phyloP scores from a whole-genome alignment of 2,888 invertebrate species.

The Halictus quadricinctus region DNA sequence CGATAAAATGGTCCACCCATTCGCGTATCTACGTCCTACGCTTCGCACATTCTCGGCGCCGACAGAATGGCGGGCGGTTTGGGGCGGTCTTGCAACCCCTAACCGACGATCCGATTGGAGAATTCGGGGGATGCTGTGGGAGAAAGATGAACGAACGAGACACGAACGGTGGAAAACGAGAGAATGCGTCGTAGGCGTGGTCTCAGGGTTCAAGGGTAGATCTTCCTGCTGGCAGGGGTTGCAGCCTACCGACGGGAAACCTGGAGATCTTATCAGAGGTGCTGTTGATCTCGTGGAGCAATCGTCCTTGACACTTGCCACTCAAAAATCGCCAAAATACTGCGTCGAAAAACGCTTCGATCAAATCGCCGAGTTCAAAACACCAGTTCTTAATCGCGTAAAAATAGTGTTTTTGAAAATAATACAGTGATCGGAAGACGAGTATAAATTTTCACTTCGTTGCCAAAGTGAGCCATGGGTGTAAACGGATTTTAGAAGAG shows the following conservation, averaged over 20 bases:
- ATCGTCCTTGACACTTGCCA: conserved; percentile 6
- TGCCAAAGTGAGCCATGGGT: not conserved
- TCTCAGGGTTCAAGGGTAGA: conserved; percentile 26
- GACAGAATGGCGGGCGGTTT: conserved; percentile 59
- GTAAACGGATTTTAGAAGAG: not conserved
- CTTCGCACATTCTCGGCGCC: conserved; percentile 12
- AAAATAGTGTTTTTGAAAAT: no score
- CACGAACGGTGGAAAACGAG: conserved; percentile 30
- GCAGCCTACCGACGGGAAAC: conserved; percentile 39
- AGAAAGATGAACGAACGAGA: conserved; percentile 27
- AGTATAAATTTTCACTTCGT: no score
- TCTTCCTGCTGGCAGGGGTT: conserved; percentile 28
- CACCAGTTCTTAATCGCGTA: not conserved
- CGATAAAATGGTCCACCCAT: conserved; percentile 63
- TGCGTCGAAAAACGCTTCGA: not conserved
- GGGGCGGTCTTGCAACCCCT: conserved; percentile 52
- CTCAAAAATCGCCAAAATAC: not conserved
- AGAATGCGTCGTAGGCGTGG: conserved; percentile 51
- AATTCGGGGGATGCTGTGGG: conserved; percentile 48
- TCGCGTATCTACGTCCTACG: conserved; percentile 16
- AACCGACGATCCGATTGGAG: conserved; percentile 65
- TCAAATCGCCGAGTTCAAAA: no score
- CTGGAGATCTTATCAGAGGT: conserved; percentile 60
- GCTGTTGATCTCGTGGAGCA: conserved; percentile 43
- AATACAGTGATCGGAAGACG: not conserved